Conservation (phyloP, 1,140 invertebrate genomes). For the Tetramorium simillimum region DNA sequence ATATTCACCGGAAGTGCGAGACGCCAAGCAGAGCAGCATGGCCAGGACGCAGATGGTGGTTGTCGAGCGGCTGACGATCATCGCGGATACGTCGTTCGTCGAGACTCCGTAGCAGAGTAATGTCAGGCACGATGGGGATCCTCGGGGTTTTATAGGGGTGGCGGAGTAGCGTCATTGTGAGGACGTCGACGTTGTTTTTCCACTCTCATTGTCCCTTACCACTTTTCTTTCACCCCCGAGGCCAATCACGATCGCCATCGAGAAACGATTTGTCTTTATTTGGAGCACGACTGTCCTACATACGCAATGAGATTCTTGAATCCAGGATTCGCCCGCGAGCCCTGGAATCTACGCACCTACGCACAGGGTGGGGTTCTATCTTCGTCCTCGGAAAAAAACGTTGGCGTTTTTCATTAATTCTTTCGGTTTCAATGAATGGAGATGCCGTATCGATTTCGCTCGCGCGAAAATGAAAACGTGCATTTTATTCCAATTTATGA, state of each 20-base stretch:
- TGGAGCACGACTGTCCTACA: conserved; percentile 77
- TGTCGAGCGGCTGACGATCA: conserved; percentile 20
- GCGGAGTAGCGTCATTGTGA: not conserved
- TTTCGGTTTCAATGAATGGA: conserved; percentile 2
- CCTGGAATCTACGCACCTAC: conserved; percentile 11
- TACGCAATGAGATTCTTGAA: conserved; percentile 77
- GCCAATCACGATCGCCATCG: conserved; percentile 43
- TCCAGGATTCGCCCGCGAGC: not conserved
- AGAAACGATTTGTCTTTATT: conserved; percentile 83
- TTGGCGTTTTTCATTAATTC: conserved; percentile 26
- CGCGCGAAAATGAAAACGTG: not conserved
- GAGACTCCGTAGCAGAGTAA: conserved; percentile 65
- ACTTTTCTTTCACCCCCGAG: conserved; percentile 21
- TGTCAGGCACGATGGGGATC: conserved; percentile 13
- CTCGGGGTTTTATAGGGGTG: conserved; percentile 25
- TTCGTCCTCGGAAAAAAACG: not conserved
- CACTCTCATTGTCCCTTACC: conserved; percentile 39
- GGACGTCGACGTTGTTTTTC: conserved; percentile 43
- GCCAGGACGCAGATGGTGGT: conserved; percentile 2
- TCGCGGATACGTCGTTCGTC: conserved; percentile 57
- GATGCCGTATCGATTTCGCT: not conserved
- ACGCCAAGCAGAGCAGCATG: conserved; percentile 66
- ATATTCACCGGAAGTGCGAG: conserved; percentile 72
- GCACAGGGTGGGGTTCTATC: not conserved
- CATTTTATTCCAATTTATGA: not conserved